Percentiles rank a stretch among this genome's conserved stretches.
These are phyloP conservation scores for Hydropotes inermis DNA, from an alignment of 2,113 vertebrate genomes.

Conservation along the genomic window DNA sequence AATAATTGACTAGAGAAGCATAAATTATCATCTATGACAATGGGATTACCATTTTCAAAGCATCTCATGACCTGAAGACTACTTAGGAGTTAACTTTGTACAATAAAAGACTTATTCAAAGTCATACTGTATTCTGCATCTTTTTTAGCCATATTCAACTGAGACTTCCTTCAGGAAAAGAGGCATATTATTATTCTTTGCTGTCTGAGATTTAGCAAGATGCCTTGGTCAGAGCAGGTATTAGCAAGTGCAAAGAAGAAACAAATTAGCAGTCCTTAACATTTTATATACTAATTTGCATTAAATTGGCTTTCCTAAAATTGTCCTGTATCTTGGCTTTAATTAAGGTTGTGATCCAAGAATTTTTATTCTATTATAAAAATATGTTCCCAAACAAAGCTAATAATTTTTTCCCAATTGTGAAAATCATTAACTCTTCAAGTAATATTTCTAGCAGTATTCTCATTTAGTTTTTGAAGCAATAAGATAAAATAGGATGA, in stretches of 20 bases:
- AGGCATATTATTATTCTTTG: background rate
- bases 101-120: background rate
- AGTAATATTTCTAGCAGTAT: background rate
- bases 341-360: background rate
- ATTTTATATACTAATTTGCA: background rate
- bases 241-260: background rate
- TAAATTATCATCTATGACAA: background rate
- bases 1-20: background rate
- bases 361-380: slow-evolving; percentile 6
- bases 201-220: background rate
- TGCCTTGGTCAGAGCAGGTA: background rate
- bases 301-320: background rate
- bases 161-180: background rate
- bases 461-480: background rate
- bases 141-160: background rate
- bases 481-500: background rate
- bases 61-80: background rate
- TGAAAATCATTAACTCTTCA: background rate
- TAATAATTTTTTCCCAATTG: background rate
- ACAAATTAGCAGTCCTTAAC: background rate
- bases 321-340: slow-evolving; percentile 5
- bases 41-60: background rate
- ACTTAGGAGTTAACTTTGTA: background rate
- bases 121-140: background rate
- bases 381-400: background rate